These are phyloP conservation scores for Paradisaea rubra DNA, from an alignment of 2,113 vertebrate species.

Conservation along the genomic window DNA sequence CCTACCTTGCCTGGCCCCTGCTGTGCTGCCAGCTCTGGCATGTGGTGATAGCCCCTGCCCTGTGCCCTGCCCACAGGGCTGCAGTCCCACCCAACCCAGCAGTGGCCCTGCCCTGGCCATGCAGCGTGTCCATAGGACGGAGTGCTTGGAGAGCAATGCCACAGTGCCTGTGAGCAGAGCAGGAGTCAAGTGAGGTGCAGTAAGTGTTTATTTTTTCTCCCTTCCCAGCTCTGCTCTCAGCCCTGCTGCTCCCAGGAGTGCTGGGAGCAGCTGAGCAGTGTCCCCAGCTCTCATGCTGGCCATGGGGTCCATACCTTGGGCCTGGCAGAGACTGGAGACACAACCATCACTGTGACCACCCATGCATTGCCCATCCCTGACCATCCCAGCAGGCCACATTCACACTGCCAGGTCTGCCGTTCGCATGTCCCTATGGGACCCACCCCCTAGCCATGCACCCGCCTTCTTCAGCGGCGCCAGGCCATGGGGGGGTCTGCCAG, in stretches of 20 bases:
- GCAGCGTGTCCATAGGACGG: accelerated
- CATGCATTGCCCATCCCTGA: background rate
- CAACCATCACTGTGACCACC: background rate
- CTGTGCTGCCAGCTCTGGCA: background rate
- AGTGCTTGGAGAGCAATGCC: background rate
- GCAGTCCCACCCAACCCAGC: background rate
- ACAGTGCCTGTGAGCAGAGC: background rate
- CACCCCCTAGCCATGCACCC: background rate
- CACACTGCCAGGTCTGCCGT: background rate
- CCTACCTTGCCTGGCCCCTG: background rate
- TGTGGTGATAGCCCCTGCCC: background rate
- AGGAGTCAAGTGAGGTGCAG: background rate
- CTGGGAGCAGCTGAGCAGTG: background rate
- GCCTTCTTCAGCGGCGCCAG: background rate
- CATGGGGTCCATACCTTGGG: accelerated
- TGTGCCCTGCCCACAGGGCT: background rate
- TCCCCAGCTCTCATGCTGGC: background rate
- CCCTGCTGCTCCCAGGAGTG: background rate
- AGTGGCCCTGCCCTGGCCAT: background rate
- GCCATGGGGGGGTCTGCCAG: background rate
- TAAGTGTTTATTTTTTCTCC: conserved; percentile 13
- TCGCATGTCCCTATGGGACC: background rate
- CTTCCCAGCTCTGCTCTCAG: background rate
- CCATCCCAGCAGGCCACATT: background rate
- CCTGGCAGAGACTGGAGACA: background rate